Percentiles rank a stretch among this genome's conserved stretches.
These are phyloP conservation scores for Gymnorhina tibicen DNA, from an alignment of 2,113 vertebrate genomes.

Conservation along the genomic window DNA sequence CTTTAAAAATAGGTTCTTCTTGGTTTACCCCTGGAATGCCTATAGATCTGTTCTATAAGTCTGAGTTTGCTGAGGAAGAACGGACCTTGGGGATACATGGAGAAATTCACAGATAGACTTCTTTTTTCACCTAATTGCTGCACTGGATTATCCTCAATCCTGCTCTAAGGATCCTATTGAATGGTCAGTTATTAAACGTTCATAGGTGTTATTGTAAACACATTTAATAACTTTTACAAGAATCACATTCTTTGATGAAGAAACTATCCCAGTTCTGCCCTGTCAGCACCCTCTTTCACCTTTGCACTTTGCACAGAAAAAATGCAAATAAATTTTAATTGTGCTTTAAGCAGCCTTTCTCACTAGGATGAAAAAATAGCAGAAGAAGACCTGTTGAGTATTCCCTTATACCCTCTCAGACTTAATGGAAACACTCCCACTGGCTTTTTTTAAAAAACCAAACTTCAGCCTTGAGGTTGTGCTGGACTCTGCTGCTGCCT, in stretches of 20 bases:
- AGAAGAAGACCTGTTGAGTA: neutral
- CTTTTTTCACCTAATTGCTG: accelerated
- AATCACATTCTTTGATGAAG: neutral
- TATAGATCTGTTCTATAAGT: neutral
- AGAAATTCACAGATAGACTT: neutral
- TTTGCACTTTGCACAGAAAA: neutral
- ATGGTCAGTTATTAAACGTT: neutral
- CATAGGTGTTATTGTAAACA: neutral
- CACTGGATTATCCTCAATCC: neutral
- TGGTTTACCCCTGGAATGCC: neutral
- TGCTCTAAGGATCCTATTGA: neutral
- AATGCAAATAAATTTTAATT: neutral
- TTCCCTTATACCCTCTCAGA: neutral
- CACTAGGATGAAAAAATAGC: neutral
- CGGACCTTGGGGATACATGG: neutral
- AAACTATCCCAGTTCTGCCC: neutral
- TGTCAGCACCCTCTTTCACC: neutral
- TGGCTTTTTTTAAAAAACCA: neutral
- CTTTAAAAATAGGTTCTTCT: neutral
- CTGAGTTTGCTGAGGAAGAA: neutral
- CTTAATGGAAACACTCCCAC: neutral
- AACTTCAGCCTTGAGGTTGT: neutral
- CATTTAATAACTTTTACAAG: neutral
- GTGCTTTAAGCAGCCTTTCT: neutral
- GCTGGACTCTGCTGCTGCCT: neutral